These are phyloP conservation scores for Anoura caudifer DNA, from an alignment of 2,113 vertebrate genomes.

Conservation along the genomic window DNA sequence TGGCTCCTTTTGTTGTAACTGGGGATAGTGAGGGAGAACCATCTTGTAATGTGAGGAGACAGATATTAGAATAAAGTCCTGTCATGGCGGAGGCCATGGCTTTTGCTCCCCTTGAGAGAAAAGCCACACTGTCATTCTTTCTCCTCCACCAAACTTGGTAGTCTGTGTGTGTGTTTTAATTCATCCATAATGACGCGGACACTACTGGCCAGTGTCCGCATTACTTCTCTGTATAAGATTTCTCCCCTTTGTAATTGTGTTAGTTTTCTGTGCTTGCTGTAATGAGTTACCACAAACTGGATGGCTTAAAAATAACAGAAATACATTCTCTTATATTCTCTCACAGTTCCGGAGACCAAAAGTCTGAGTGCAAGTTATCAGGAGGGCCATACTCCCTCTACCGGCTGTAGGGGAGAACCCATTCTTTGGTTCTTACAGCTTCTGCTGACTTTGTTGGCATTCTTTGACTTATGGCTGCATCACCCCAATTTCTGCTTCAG, in stretches of 20 bases:
- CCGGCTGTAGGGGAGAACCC: neutral
- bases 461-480: neutral
- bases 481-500: neutral
- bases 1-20: too few species aligned
- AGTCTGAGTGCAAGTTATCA: neutral
- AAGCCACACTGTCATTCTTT: too few species aligned
- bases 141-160: too few species aligned
- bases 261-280: neutral
- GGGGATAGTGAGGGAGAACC: too few species aligned
- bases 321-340: neutral
- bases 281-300: neutral
- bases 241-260: neutral
- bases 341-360: neutral
- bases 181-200: too few species aligned
- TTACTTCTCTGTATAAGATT: neutral
- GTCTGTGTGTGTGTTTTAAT: too few species aligned
- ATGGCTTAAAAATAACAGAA: neutral
- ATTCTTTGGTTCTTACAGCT: neutral
- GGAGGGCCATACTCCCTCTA: neutral
- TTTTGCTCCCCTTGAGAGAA: too few species aligned
- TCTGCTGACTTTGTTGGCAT: neutral
- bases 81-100: too few species aligned
- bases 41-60: too few species aligned
- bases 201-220: too few species aligned
- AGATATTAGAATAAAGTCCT: too few species aligned